phyloP scores from a whole-genome alignment of 2,113 vertebrate genomes.

The Picathartes gymnocephalus region DNA sequence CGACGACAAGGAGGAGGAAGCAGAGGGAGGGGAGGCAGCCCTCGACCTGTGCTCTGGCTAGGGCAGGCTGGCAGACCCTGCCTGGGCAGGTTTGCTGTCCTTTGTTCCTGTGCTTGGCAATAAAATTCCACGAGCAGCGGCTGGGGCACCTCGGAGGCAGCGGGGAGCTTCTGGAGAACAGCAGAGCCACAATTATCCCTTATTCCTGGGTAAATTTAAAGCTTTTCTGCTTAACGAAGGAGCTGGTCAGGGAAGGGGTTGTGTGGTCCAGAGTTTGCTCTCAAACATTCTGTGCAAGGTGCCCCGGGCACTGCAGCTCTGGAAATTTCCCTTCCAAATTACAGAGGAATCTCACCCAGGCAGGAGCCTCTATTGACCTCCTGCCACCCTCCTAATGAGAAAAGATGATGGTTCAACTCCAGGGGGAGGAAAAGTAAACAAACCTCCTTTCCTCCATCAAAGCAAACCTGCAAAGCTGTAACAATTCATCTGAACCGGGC shows the following conservation, averaged over 20 bases:
- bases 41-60: not conserved
- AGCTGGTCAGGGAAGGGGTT: not conserved
- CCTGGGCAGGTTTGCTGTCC: not conserved
- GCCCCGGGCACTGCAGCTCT: not conserved
- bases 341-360: not conserved
- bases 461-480: conserved; percentile 7
- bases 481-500: not conserved
- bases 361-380: conserved; percentile 24
- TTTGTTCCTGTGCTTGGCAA: not conserved
- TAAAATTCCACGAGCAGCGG: not conserved
- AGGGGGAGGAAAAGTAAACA: conserved; percentile 7
- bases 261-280: not conserved
- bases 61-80: not conserved
- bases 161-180: not conserved
- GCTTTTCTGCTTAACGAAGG: not conserved
- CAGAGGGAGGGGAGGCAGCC: not conserved
- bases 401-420: conserved; percentile 31
- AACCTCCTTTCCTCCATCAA: not conserved
- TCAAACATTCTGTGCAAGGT: not conserved
- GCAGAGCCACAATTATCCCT: not conserved
- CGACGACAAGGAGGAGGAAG: not conserved
- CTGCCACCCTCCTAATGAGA: conserved; percentile 46
- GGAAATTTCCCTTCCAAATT: not conserved
- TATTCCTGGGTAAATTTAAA: not conserved
- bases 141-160: not conserved